These are phyloP conservation scores for Struthio camelus DNA, from an alignment of 2,113 vertebrate species.

Conservation along the genomic window DNA sequence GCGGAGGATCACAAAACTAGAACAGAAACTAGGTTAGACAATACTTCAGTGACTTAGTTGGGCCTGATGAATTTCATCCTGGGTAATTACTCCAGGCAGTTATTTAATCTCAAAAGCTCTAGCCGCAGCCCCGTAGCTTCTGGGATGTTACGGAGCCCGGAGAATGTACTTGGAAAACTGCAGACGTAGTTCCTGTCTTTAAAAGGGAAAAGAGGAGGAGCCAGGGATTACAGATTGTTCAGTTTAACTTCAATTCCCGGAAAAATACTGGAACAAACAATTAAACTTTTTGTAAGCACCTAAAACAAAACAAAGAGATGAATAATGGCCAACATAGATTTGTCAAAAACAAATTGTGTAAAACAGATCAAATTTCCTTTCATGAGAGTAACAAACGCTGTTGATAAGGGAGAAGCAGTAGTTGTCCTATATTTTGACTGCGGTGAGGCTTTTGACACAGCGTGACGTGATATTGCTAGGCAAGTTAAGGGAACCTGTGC, in stretches of 20 bases:
- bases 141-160: not conserved
- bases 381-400: not conserved
- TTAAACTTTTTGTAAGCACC: constrained; percentile 52
- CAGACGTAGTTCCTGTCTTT: constrained; percentile 50
- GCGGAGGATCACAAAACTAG: not conserved
- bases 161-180: constrained; percentile 22
- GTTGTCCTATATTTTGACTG: not conserved
- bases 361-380: constrained; percentile 15
- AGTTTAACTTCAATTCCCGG: constrained; percentile 64
- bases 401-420: constrained; percentile 13
- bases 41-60: not conserved
- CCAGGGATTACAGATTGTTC: constrained; percentile 56
- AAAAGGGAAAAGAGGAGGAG: constrained; percentile 68
- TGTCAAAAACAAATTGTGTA: constrained; percentile 35
- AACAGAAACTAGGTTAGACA: not conserved
- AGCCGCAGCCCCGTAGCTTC: not conserved
- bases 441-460: not conserved
- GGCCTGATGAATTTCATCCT: not conserved
- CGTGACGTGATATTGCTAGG: not conserved
- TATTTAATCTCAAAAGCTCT: not conserved
- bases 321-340: constrained; percentile 29
- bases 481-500: not conserved
- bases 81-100: not conserved
- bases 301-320: constrained; percentile 49
- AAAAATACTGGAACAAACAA: constrained; percentile 67